Evolutionary conservation across 92 coral and sea anemone species (phyloP), one percentile per base, ranked within the genome.

Genomic region (Zoanthus sociatus): DNA sequence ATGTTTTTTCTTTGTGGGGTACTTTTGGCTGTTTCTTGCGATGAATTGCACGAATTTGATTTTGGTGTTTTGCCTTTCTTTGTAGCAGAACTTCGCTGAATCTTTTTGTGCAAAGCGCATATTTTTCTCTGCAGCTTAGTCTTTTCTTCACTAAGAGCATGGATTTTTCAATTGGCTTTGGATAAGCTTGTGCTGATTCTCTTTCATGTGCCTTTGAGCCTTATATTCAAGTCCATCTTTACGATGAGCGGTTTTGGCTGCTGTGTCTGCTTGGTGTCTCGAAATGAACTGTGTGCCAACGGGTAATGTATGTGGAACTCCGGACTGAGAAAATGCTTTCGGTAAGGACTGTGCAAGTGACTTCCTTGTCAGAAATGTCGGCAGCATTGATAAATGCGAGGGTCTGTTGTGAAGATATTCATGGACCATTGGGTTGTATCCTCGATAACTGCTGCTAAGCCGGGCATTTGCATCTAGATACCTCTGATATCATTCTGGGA

Each of bases 81-180:
- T 68, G 37, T 32, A 50, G 11, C 84, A 60, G 86, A 81, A 81
- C 86, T 81, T 56, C 86, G 75, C 86, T 81, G 85, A 3, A 81
- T 55, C 85, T 31, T 81, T 81, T 81, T 81, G 75, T 81, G 86
- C 64, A 81, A 81, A 48, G 86, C 86, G 75, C 86, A 81, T 81
- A 75, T 55, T 47, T 81, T 81, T 63, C 86, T 81, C 73, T 81
- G 86, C 45, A 58, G 86, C 54, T 81, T 55, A 55, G 63, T 42
- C 50, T 81, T 81, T 70, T 81, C 86, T 16, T 63, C 33, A 70
- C 73, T 55, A 20, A 81, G 73, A 70, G 48, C 73, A 17, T 63
- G 73, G 45, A 81, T 63, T 81, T 31, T 16, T 60, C 86, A 9
- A 17, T 81, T 31, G 17, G 86, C 86, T 63, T 81, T 81, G 42